phyloP scores from a whole-genome alignment of 2,797 vertebrate species.

The Oreochromis mossambicus region DNA sequence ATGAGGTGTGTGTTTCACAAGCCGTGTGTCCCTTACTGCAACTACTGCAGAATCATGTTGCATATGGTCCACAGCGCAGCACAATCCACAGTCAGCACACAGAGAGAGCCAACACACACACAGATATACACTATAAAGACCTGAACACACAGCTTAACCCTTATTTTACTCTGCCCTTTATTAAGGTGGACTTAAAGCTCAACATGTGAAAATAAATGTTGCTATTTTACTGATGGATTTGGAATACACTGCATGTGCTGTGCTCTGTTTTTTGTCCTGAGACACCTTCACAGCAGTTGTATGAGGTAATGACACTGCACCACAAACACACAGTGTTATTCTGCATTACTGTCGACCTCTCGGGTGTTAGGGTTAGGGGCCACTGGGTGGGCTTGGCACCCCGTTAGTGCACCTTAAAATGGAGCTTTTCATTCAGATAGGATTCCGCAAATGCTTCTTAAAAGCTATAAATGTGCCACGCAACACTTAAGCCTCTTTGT shows the following conservation, averaged over 20 bases:
- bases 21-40: slow-evolving; percentile 36
- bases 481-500: not conserved
- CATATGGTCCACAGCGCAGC: slow-evolving; percentile 37
- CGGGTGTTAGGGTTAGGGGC: slow-evolving; percentile 63
- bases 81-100: not conserved
- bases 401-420: slow-evolving; percentile 34
- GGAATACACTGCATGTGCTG: not conserved
- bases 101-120: slow-evolving; percentile 18
- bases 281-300: slow-evolving; percentile 49
- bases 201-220: not conserved
- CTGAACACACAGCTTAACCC: not conserved
- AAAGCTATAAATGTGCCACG: slow-evolving; percentile 11
- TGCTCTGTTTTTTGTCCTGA: slow-evolving; percentile 46
- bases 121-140: not conserved
- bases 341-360: slow-evolving; percentile 47
- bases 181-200: not conserved
- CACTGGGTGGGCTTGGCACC: slow-evolving; percentile 30
- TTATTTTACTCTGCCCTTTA: not conserved
- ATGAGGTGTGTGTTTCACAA: slow-evolving; percentile 39
- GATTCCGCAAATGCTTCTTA: not conserved
- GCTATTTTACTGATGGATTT: not conserved
- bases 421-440: slow-evolving; percentile 43
- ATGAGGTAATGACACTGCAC: slow-evolving; percentile 35
- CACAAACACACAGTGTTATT: slow-evolving; percentile 51
- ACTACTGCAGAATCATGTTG: slow-evolving; percentile 40